Percentiles rank a stretch among this genome's conserved stretches.
Evolutionary conservation across 2,797 vertebrate genomes (phyloP).

Genomic region (Tragopan temminckii): DNA sequence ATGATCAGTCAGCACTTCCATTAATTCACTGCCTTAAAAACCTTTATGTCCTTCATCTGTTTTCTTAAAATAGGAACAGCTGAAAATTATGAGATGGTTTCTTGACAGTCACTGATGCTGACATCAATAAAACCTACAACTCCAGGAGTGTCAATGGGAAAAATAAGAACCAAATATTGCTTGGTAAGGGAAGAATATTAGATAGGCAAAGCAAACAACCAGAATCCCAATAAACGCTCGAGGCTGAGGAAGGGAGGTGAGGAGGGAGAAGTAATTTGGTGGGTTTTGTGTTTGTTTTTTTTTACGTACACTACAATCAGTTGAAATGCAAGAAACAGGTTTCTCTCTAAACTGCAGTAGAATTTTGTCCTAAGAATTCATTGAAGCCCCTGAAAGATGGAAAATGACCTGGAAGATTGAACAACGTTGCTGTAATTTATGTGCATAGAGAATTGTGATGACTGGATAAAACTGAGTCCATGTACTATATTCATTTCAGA

Average conservation of each 20-base stretch:
- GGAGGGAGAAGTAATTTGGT: not conserved
- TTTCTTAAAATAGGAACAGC: constrained; percentile 29
- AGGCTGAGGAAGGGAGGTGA: not conserved
- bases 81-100: constrained; percentile 5
- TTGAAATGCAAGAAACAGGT: not conserved
- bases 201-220: not conserved
- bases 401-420: not conserved
- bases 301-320: not conserved
- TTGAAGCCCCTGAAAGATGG: not conserved
- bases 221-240: not conserved
- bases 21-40: constrained; percentile 41
- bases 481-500: fast-evolving
- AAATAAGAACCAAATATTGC: not conserved
- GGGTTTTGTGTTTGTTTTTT: fast-evolving
- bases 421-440: not conserved
- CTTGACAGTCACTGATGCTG: constrained; percentile 28
- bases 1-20: not conserved
- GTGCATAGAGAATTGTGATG: not conserved
- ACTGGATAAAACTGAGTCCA: not conserved
- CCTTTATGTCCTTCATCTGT: constrained; percentile 41
- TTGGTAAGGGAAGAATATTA: not conserved
- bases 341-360: not conserved
- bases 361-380: not conserved
- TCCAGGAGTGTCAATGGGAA: not conserved
- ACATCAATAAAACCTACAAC: not conserved